Percentiles rank a stretch among this genome's conserved stretches.
Conservation (phyloP, 2,888 invertebrate species). For the Ptychoptera contaminata region DNA sequence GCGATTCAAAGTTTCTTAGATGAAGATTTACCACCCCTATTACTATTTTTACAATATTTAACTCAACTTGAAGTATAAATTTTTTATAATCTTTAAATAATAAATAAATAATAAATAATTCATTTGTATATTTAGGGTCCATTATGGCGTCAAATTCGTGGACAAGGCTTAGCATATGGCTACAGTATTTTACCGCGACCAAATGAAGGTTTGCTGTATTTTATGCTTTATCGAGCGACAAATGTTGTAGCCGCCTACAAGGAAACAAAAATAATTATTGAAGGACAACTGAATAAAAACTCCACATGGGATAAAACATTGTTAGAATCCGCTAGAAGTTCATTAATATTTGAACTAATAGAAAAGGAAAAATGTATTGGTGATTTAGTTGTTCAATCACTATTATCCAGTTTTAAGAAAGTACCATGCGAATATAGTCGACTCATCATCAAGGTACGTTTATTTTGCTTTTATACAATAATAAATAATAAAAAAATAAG, state of each 20-base stretch:
- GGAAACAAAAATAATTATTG: conserved; percentile 53
- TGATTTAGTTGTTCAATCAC: conserved; percentile 51
- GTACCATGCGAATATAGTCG: conserved; percentile 47
- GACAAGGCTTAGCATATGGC: conserved; percentile 70
- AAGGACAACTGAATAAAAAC: conserved; percentile 41
- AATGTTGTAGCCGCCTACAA: conserved; percentile 65
- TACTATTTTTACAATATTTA: conserved; percentile 72
- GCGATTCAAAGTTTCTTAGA: conserved; percentile 46
- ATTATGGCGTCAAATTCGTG: conserved; percentile 76
- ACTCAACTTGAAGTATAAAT: conserved; percentile 24
- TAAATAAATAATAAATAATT: not conserved
- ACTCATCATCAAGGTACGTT: conserved; percentile 9
- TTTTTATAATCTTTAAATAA: not conserved
- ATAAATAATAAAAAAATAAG: too few species aligned
- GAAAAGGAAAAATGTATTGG: conserved; percentile 65
- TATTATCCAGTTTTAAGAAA: conserved; percentile 54
- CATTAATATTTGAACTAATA: conserved; percentile 74
- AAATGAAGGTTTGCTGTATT: conserved; percentile 53
- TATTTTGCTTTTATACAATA: not conserved
- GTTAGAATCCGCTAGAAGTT: conserved; percentile 70
- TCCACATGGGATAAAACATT: conserved; percentile 53
- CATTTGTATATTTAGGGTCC: conserved; percentile 44
- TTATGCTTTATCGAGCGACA: conserved; percentile 60
- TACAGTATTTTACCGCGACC: conserved; percentile 48
- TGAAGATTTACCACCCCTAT: conserved; percentile 53